Evolutionary conservation across 1,140 invertebrate species (phyloP).

Genomic region (Bombus vancouverensis): DNA sequence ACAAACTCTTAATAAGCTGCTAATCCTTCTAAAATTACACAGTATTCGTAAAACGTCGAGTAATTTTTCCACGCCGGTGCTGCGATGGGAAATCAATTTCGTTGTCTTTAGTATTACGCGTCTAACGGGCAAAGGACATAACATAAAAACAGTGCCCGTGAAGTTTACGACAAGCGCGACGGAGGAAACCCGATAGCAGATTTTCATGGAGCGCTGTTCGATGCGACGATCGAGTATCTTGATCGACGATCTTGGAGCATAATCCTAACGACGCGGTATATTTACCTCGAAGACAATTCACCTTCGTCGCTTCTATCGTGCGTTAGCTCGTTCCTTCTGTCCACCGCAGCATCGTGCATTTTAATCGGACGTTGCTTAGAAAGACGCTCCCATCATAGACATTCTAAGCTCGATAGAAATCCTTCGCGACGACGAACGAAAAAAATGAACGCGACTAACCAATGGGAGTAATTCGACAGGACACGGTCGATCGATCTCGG

Average conservation of each 20-base stretch:
- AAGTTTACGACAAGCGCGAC: not conserved
- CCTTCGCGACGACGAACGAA: not conserved
- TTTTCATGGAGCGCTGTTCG: not conserved
- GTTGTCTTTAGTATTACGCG: not conserved
- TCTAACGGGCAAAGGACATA: not conserved
- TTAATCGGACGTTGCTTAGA: slow-evolving; percentile 5
- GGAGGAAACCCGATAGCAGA: not conserved
- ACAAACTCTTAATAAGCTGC: not conserved
- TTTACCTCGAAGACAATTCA: slow-evolving; percentile 13
- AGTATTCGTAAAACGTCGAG: not conserved
- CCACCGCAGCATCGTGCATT: not conserved
- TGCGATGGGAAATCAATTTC: not conserved
- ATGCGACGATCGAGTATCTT: slow-evolving; percentile 11
- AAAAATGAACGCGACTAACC: not conserved
- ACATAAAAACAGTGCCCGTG: not conserved
- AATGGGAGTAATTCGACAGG: slow-evolving; percentile 18
- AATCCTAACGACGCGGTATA: not conserved
- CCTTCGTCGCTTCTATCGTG: not conserved
- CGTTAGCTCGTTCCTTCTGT: not conserved
- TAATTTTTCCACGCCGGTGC: too few relatives aligned
- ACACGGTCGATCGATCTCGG: slow-evolving; percentile 33
- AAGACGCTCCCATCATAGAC: not conserved
- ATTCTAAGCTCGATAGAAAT: slow-evolving; percentile 1
- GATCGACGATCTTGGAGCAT: slow-evolving; percentile 21
- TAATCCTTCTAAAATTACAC: not conserved